phyloP scores from a whole-genome alignment of 2,113 vertebrate species.

The Ifrita kowaldi region DNA sequence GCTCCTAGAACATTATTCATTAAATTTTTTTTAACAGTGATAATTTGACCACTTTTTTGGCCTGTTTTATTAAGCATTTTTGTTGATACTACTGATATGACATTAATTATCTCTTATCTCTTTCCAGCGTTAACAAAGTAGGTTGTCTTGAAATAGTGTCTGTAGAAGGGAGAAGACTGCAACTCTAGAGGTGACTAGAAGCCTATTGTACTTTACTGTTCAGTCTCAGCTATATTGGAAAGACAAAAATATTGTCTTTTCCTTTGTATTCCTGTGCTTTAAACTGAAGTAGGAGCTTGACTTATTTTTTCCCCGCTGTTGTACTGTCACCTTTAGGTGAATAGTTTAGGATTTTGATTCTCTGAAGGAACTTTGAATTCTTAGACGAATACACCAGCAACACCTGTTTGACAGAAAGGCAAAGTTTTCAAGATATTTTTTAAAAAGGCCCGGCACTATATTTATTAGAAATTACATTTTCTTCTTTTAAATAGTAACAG shows the following conservation, averaged over 20 bases:
- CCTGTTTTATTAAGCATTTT: not conserved
- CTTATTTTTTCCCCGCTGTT: not conserved
- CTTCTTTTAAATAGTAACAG: not conserved
- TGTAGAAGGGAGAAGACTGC: not conserved
- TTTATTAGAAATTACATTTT: not conserved
- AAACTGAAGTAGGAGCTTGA: not conserved
- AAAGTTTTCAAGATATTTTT: not conserved
- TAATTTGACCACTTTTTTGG: not conserved
- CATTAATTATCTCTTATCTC: not conserved
- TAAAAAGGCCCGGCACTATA: rapidly evolving
- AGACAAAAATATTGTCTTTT: not conserved
- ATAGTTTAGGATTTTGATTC: not conserved
- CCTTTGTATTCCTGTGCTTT: not conserved
- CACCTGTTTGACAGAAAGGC: not conserved
- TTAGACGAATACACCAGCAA: not conserved
- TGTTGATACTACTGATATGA: not conserved
- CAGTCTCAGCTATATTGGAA: not conserved
- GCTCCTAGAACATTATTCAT: not conserved
- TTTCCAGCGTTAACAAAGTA: not conserved
- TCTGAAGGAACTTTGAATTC: not conserved
- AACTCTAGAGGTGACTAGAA: not conserved
- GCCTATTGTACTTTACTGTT: not conserved
- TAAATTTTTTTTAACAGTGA: not conserved
- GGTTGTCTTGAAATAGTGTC: not conserved
- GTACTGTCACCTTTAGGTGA: not conserved